Evolutionary conservation across 2,888 invertebrate species (phyloP).

Genomic region (Phymatocera aterrima): DNA sequence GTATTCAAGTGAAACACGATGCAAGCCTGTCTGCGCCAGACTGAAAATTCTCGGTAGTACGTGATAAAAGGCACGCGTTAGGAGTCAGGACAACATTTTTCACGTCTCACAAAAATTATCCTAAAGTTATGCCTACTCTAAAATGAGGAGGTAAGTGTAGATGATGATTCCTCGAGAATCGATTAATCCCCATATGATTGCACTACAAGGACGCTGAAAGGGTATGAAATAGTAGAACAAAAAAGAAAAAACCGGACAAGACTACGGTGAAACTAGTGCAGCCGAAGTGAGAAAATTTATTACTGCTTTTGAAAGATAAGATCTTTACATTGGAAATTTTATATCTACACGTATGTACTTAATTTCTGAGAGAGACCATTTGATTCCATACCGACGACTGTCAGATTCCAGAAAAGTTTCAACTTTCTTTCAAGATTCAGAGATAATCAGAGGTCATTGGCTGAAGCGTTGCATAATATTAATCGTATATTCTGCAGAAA

Average conservation of each 20-base stretch:
- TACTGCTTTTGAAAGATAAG: neutral
- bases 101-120: neutral
- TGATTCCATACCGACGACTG: neutral
- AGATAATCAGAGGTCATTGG: neutral
- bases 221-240: neutral
- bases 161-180: neutral
- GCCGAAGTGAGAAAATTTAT: neutral
- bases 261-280: neutral
- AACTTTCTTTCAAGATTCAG: neutral
- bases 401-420: neutral
- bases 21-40: neutral
- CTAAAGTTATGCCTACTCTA: neutral
- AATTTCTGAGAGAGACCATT: neutral
- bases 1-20: neutral
- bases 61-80: neutral
- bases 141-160: neutral
- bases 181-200: neutral
- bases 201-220: neutral
- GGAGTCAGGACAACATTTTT: neutral
- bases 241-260: neutral
- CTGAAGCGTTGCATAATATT: slow-evolving; percentile 5
- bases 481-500: slow-evolving; percentile 1
- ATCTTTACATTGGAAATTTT: slow-evolving; percentile 6
- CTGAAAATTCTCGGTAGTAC: neutral
- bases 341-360: neutral